Conservation (phyloP, 2,797 vertebrate genomes). For the Synaphobranchus kaupii region DNA sequence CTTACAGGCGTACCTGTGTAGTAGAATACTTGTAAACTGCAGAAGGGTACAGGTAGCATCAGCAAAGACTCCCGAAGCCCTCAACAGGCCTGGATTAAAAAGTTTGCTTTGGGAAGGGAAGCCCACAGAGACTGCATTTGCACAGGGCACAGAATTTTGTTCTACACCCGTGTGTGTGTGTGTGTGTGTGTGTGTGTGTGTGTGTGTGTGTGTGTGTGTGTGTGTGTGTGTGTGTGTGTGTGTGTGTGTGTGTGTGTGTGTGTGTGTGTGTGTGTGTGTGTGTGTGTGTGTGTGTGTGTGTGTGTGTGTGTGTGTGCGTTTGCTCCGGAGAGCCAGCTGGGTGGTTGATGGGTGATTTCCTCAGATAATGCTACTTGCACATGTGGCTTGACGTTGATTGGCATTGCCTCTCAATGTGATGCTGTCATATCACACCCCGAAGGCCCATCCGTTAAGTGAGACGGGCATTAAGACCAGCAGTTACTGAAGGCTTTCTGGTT, state of each 20-base stretch:
- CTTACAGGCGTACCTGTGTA: too few species aligned
- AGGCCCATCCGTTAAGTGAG: neutral
- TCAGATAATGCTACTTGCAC: neutral
- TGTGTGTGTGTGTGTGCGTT: slow-evolving; percentile 34
- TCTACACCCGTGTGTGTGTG: slow-evolving; percentile 16
- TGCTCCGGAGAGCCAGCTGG: neutral
- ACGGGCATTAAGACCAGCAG: neutral
- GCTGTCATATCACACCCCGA: neutral
- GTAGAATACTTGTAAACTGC: neutral
- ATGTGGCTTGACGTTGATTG: neutral
- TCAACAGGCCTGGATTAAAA: neutral
- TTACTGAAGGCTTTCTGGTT: neutral
- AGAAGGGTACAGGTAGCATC: neutral
- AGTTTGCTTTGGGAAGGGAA: neutral
- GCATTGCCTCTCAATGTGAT: neutral
- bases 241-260: neutral
- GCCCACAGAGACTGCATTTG: too few species aligned
- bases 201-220: slow-evolving; percentile 11
- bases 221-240: slow-evolving; percentile 27
- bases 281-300: slow-evolving; percentile 31
- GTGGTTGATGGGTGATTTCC: neutral
- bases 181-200: neutral
- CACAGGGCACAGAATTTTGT: too few species aligned
- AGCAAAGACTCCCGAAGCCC: neutral
- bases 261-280: slow-evolving; percentile 30